Conservation (phyloP, 2,888 invertebrate genomes). For the Ectropis crepuscularia region DNA sequence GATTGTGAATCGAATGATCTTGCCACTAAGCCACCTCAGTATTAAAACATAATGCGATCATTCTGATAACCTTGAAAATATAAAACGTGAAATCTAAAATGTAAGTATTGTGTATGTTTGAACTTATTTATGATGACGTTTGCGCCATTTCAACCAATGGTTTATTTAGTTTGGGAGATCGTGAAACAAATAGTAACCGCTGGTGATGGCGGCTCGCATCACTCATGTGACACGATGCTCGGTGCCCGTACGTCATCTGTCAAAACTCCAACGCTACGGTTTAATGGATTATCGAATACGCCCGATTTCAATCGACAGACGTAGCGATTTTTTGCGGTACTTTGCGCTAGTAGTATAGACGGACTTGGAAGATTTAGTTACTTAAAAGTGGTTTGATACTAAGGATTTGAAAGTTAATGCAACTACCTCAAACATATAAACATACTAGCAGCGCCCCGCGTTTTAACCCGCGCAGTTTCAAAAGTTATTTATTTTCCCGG, state of each 20-base stretch:
- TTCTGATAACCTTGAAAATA: no score
- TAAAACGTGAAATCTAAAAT: no score
- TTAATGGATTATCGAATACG: slow-evolving; percentile 75
- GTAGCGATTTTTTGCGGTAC: slow-evolving; percentile 59
- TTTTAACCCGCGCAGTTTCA: no score
- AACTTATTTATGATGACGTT: not conserved
- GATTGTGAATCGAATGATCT: no score
- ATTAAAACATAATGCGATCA: no score
- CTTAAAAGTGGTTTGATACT: no score
- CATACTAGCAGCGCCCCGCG: no score
- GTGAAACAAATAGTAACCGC: slow-evolving; percentile 22
- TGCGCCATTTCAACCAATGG: no score
- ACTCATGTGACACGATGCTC: slow-evolving; percentile 45
- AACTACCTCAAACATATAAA: no score
- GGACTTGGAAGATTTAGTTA: not conserved
- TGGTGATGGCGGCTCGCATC: slow-evolving; percentile 43
- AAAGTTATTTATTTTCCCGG: no score
- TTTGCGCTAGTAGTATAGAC: slow-evolving; percentile 5
- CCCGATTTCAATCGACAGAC: slow-evolving; percentile 65
- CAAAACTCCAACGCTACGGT: slow-evolving; percentile 65
- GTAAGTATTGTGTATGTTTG: not conserved
- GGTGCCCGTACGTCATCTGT: slow-evolving; percentile 56
- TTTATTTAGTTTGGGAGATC: slow-evolving; percentile 10
- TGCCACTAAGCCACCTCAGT: no score
- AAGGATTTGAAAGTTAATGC: no score